phyloP scores from a whole-genome alignment of 2,113 vertebrate genomes.

The Centrocercus urophasianus region DNA sequence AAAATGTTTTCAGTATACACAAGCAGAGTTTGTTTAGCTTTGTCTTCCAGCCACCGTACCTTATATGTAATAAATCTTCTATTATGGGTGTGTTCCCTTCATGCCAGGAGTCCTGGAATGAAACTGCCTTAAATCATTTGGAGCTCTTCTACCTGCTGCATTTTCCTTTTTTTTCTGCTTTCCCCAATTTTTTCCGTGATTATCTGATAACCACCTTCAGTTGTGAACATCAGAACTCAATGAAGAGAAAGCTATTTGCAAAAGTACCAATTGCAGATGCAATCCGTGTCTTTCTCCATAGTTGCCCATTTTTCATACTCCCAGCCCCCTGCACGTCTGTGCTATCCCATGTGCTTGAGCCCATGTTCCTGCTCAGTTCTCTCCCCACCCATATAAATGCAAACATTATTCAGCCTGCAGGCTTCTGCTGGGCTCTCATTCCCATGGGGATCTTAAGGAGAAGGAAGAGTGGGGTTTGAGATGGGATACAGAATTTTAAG shows the following conservation, averaged over 20 bases:
- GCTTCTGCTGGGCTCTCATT: neutral
- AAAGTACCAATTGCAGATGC: neutral
- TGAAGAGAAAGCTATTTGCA: neutral
- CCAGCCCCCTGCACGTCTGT: rapidly evolving
- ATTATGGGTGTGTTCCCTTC: neutral
- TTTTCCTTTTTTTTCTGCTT: neutral
- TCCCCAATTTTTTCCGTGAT: neutral
- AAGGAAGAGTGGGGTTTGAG: neutral
- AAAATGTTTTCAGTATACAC: neutral
- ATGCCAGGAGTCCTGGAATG: neutral
- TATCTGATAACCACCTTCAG: neutral
- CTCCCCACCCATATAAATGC: neutral
- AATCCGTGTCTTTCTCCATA: neutral
- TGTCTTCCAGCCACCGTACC: neutral
- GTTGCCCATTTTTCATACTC: neutral
- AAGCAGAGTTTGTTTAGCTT: neutral
- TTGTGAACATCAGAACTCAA: neutral
- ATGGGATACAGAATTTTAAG: neutral
- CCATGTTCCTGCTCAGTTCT: rapidly evolving
- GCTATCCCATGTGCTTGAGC: rapidly evolving
- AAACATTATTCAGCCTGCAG: neutral
- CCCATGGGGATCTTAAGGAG: neutral
- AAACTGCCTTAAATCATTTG: neutral
- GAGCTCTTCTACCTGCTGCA: neutral
- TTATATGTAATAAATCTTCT: neutral